phyloP scores from a whole-genome alignment of 1,140 invertebrate genomes.

The Brachionus paranguensis region DNA sequence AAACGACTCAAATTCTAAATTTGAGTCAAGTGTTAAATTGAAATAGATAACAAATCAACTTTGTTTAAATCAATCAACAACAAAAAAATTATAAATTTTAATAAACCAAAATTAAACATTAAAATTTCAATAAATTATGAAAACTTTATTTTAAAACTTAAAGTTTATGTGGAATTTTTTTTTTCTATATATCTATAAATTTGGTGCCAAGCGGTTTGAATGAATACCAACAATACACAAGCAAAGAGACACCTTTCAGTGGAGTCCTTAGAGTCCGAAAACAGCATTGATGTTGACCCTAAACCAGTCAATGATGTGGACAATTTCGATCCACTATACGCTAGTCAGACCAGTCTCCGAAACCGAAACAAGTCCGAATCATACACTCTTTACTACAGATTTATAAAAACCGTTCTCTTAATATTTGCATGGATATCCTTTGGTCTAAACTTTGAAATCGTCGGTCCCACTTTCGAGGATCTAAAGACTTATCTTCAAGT shows the following conservation, averaged over 20 bases:
- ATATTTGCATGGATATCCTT: constrained; percentile 32
- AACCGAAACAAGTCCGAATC: background rate
- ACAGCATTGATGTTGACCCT: background rate
- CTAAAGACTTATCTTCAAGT: background rate
- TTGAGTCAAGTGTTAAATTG: background rate
- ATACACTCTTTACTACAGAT: background rate
- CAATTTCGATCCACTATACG: background rate
- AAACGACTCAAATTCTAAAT: background rate
- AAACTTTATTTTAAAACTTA: background rate
- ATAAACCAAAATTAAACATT: background rate
- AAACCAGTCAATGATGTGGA: background rate
- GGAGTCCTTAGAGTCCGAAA: background rate
- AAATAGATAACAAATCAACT: background rate
- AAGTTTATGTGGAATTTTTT: background rate
- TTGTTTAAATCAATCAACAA: background rate
- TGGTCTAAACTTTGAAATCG: constrained; percentile 8
- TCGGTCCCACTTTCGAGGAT: constrained; percentile 33
- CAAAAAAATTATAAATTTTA: background rate
- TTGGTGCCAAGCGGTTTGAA: background rate
- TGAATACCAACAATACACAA: background rate
- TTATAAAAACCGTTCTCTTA: constrained; percentile 16
- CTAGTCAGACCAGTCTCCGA: background rate
- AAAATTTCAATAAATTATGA: constrained; percentile 34
- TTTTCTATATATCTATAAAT: background rate
- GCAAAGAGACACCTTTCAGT: background rate